Base-by-base conservation (phyloP, 2,888 invertebrate genomes). In the Pammene fasciana region DNA sequence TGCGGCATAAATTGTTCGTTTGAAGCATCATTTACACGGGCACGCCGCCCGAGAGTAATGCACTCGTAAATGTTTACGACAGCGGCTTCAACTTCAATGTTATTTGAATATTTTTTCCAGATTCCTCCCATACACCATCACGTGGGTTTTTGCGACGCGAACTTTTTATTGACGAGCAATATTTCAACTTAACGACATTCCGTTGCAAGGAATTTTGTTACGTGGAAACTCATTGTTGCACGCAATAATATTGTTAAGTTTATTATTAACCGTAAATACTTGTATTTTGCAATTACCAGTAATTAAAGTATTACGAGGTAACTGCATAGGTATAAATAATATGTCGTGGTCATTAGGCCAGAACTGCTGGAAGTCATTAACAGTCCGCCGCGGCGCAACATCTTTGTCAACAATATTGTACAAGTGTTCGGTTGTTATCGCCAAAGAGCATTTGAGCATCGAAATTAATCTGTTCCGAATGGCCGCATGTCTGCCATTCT, bases 11-110 rank as follows among this genome's bases (percentile, higher is more conserved):
- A 72, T 75, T 79, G 78, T 80, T 75, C 56, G 59, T 74, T 75
- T 67, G 75, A 73, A 75, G 82, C 78, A 80, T 83, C 84, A 86
- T 87, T 89, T 86, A 86, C 85, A 79, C 82, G 82, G 82, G 79
- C 80, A 81, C 80, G 85, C 81, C 83, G 80, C 79, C 79, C 71
- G 87, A 89, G 91, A 85, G 89, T 89, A 91, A 91, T 88, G 91
- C 84, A 88, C 92, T 90, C 92, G 86, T 92, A 90, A 92, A 92
- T 83, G 85, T 91, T 92, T 89, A 91, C 85, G 86, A 85, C 84
- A 83, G 78, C 78, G 82, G 82, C 83, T 86, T 83, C 79, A 79
- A 79, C 81, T 80, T 81, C 82, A 84, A 83, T 85, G 85, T 84
- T 83, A 83, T 86, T 88, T 85, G 86, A 88, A 87, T 88, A 81